Evolutionary conservation across 37 sponge, comb jelly and placozoan species (phyloP).

Genomic region (Haliclona indistincta): DNA sequence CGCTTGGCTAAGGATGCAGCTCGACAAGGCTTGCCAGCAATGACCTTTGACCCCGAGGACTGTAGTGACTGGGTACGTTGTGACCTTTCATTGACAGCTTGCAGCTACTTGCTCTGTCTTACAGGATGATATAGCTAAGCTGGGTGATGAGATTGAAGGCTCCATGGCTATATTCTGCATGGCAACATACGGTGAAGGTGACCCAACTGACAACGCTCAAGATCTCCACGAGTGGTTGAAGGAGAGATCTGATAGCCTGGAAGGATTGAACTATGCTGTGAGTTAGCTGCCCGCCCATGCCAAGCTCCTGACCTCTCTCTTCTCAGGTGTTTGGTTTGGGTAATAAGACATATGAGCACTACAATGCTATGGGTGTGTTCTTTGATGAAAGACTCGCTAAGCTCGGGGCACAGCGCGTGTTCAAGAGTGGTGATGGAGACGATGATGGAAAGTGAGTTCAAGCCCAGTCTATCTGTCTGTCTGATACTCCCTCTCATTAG

Average conservation of each 20-base stretch:
- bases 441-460: constrained; percentile 90
- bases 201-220: constrained; percentile 96
- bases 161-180: constrained; percentile 85
- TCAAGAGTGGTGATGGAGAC: constrained; percentile 88
- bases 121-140: constrained; percentile 74
- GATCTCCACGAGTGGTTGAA: constrained; percentile 89
- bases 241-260: constrained; percentile 12
- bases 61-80: constrained; percentile 75
- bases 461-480: not conserved
- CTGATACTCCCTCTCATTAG: constrained; percentile 14
- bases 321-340: constrained; percentile 92
- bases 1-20: constrained; percentile 89
- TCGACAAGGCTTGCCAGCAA: constrained; percentile 78
- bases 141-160: constrained; percentile 66
- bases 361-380: constrained; percentile 83
- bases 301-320: not conserved
- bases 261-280: constrained; percentile 30
- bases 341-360: constrained; percentile 99
- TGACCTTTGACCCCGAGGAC: constrained; percentile 94
- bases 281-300: not conserved
- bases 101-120: not conserved
- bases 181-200: constrained; percentile 98
- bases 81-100: not conserved
- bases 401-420: constrained; percentile 80
- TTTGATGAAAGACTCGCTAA: constrained; percentile 78